phyloP scores from a whole-genome alignment of 2,113 vertebrate genomes.

The Noturus placidus region DNA sequence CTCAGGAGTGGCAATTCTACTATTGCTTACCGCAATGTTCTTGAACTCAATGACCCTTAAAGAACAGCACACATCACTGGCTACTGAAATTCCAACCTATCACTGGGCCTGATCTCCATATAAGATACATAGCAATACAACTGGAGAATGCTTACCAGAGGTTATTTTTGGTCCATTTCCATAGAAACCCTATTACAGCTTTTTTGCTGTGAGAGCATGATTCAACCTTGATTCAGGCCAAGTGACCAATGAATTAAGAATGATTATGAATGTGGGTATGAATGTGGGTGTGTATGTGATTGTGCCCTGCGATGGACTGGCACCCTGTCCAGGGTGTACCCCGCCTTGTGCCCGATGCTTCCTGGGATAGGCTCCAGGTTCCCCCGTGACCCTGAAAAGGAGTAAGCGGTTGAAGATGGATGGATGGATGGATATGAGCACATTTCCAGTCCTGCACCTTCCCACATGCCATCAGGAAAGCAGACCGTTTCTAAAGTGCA shows the following conservation, averaged over 20 bases:
- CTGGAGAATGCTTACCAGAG: background rate
- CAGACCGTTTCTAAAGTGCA: background rate
- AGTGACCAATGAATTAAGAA: background rate
- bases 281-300: too few species aligned
- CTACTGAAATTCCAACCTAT: background rate
- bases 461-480: background rate
- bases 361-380: too few species aligned
- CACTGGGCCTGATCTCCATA: background rate
- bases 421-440: too few species aligned
- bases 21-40: background rate
- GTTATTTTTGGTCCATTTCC: background rate
- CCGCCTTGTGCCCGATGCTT: too few species aligned
- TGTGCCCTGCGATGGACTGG: too few species aligned
- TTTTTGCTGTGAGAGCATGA: background rate
- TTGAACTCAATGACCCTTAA: background rate
- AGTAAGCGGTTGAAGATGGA: too few species aligned
- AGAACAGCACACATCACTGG: background rate
- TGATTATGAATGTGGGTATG: too few species aligned
- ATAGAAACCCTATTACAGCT: background rate
- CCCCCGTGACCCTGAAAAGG: too few species aligned
- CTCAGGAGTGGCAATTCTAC: background rate
- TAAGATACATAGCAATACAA: background rate
- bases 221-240: background rate
- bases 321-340: too few species aligned
- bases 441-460: background rate